A percentile compares a stretch with the other conserved stretches of the same genome.
Conservation (phyloP, 2,113 vertebrate species). For the Alces alces region DNA sequence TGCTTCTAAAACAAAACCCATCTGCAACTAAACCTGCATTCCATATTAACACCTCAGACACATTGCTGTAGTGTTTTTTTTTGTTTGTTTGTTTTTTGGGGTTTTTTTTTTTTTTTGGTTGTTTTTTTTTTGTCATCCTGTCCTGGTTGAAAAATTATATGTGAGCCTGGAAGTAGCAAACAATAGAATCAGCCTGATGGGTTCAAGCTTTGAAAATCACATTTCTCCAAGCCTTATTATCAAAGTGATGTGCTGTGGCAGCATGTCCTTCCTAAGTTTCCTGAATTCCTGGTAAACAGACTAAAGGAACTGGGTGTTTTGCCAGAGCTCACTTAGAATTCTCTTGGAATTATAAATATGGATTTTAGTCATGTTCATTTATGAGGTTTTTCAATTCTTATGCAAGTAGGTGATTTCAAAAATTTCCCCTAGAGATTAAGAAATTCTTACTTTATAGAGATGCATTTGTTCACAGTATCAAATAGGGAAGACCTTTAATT, state of each 20-base stretch:
- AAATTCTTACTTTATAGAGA: not conserved
- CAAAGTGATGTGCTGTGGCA: constrained; percentile 51
- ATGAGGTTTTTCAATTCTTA: not conserved
- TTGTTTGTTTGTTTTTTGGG: not conserved
- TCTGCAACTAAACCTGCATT: constrained; percentile 42
- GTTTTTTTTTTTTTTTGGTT: no score
- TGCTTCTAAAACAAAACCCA: constrained; percentile 59
- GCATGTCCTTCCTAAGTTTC: constrained; percentile 30
- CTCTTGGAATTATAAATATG: not conserved
- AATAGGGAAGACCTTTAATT: not conserved
- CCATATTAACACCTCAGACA: constrained; percentile 59
- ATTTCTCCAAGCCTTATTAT: constrained; percentile 62
- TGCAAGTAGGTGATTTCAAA: not conserved
- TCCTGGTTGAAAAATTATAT: constrained; percentile 68
- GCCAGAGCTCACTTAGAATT: not conserved
- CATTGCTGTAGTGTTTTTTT: not conserved
- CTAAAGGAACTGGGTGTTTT: not conserved
- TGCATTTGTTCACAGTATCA: not conserved
- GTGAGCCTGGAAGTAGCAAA: constrained; percentile 67
- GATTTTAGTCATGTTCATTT: not conserved
- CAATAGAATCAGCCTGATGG: constrained; percentile 49
- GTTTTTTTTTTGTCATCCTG: constrained; percentile 54
- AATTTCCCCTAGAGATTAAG: not conserved
- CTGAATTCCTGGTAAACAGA: not conserved
- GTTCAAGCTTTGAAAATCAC: constrained; percentile 71